Evolutionary conservation across 2,797 vertebrate species (phyloP), one percentile per base, ranked within the genome.

Genomic region (Trichosurus vulpecula): DNA sequence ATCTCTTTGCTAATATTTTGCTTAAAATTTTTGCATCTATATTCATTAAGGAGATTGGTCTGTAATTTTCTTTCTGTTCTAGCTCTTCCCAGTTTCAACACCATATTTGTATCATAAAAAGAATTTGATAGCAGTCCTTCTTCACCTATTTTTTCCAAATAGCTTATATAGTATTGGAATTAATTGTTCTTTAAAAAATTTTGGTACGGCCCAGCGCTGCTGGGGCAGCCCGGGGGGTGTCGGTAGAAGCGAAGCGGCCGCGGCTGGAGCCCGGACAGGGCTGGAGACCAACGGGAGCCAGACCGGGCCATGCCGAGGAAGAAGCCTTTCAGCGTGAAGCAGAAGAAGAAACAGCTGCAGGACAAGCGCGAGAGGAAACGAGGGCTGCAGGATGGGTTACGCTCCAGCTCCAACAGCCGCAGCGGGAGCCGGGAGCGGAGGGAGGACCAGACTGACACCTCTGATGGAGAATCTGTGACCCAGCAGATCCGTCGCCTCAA

Each of bases 261-360:
- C 97, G 91, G 96, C 96, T 13, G 96, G 96, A 96, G 94, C 96
- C 94, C 74, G 93, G 97, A 93, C 57, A 94, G 94, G 93, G 96
- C 96, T 95, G 96, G 91, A 87, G 41, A 51, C 96, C 96, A 52
- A 87, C 19, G 97, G 97, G 9, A 16, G 47, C 81, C 54, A 93
- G 95, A 92, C 58, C 92, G 66, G 96, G 97, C 97, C 95, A 99
- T 99, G 99, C 99, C 99, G 41, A 99, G 99, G 96, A 99, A 99
- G 98, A 99, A 99, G 98, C 99, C 99, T 94, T 99, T 99, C 95
- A 99, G 99, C 98, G 99, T 99, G 97, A 99, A 99, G 97, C 99
- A 99, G 98, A 99, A 99, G 98, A 99, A 99, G 98, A 99, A 99
- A 97, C 99, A 99, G 98, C 98, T 99, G 91, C 99, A 99, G 96